Conservation (phyloP, 2,797 vertebrate species). For the Eptatretus atami region DNA sequence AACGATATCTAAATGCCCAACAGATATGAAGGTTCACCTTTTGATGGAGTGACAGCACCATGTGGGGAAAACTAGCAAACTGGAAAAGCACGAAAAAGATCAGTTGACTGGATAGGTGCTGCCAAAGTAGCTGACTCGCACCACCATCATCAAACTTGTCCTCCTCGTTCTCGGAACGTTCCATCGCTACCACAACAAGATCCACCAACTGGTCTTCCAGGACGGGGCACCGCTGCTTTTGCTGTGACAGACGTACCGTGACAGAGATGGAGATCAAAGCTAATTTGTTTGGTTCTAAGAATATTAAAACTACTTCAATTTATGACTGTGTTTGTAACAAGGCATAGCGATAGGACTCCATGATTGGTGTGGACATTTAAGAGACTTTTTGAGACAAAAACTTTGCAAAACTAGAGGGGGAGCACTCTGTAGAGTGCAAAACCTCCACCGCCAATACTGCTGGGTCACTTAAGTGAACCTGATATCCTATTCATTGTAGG, state of each 20-base stretch:
- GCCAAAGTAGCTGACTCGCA: constrained; percentile 90
- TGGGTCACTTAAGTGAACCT: too few relatives aligned
- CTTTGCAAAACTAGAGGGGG: background rate
- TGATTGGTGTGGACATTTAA: constrained; percentile 7
- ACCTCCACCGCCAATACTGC: too few relatives aligned
- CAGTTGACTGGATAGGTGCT: constrained; percentile 96
- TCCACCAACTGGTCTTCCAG: constrained; percentile 97
- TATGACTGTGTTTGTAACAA: too few relatives aligned
- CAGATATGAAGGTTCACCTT: constrained; percentile 26
- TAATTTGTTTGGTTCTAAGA: too few relatives aligned
- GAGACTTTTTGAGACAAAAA: constrained; percentile 6
- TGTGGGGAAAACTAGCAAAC: constrained; percentile 95
- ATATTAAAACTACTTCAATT: too few relatives aligned
- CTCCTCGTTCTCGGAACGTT: constrained; percentile 86
- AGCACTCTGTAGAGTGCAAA: too few relatives aligned
- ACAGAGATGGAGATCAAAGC: too few relatives aligned
- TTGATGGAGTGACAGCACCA: constrained; percentile 92
- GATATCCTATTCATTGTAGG: too few relatives aligned
- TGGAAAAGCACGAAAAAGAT: constrained; percentile 99
- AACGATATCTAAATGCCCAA: too few relatives aligned
- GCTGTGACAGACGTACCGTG: constrained; percentile 33
- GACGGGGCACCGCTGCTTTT: constrained; percentile 89
- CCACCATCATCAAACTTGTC: constrained; percentile 67
- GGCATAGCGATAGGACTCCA: constrained; percentile 19
- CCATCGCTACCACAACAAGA: constrained; percentile 96